Evolutionary conservation across 2,113 vertebrate species (phyloP).

Genomic region (Oceanites oceanicus): DNA sequence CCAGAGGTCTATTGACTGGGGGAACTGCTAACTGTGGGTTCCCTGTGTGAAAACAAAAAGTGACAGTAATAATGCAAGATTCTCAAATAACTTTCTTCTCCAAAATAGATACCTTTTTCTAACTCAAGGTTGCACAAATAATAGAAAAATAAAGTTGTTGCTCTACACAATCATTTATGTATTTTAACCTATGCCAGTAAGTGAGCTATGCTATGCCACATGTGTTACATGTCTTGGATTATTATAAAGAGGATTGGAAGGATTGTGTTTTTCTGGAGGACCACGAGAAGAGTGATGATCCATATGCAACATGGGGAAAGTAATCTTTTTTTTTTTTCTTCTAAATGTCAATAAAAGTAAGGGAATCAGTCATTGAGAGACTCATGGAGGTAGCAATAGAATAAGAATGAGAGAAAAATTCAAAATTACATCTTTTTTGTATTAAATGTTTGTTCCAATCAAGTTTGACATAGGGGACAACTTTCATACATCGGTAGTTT

Average conservation of each 20-base stretch:
- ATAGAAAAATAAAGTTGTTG: not conserved
- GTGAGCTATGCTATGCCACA: not conserved
- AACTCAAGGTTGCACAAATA: not conserved
- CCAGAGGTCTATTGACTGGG: not conserved
- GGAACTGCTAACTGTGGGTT: not conserved
- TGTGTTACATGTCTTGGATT: not conserved
- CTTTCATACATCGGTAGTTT: not conserved
- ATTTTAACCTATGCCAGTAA: not conserved
- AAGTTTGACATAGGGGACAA: not conserved
- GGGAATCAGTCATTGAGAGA: not conserved
- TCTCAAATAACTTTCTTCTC: not conserved
- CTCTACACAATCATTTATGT: not conserved
- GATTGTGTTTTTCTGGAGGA: not conserved
- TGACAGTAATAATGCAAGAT: not conserved
- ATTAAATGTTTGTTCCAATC: not conserved
- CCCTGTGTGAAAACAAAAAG: not conserved
- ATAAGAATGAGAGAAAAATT: not conserved
- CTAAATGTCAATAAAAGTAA: not conserved
- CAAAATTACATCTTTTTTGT: not conserved
- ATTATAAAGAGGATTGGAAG: not conserved
- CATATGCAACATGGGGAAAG: not conserved
- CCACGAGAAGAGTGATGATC: not conserved
- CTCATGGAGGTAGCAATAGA: not conserved
- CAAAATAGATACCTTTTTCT: not conserved
- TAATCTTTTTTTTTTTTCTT: no score